Evolutionary conservation across 2,888 invertebrate genomes (phyloP).

Genomic region (Trissoscelio sp.): DNA sequence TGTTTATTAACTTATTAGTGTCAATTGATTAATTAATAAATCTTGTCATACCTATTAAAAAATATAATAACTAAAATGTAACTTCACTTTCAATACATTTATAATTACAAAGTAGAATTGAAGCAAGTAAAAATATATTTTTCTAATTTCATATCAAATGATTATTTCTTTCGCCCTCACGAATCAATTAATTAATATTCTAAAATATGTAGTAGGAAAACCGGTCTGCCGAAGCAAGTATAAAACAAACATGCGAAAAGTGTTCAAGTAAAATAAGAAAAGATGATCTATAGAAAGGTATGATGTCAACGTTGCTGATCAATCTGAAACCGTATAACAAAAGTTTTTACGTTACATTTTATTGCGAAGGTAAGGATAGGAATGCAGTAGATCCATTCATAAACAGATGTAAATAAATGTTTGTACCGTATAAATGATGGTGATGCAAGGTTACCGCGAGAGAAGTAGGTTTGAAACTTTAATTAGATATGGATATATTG

Average conservation of each 20-base stretch:
- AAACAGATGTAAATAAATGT: conserved; percentile 51
- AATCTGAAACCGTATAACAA: not conserved
- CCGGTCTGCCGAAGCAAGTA: conserved; percentile 34
- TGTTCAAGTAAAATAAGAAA: conserved; percentile 1
- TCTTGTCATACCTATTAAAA: too few species aligned
- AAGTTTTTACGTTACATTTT: conserved; percentile 37
- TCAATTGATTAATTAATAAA: too few species aligned
- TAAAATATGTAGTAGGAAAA: conserved; percentile 49
- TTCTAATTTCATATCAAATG: not conserved
- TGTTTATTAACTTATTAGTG: too few species aligned
- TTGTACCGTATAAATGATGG: conserved; percentile 37
- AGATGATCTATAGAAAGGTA: conserved; percentile 44
- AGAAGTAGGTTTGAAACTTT: conserved; percentile 39
- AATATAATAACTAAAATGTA: too few species aligned
- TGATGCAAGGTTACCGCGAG: conserved; percentile 33
- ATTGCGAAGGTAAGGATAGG: conserved; percentile 7
- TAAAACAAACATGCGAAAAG: conserved; percentile 28
- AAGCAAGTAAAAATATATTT: too few species aligned
- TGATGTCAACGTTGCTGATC: conserved; percentile 7
- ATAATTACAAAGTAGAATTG: too few species aligned
- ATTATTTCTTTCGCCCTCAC: conserved; percentile 16
- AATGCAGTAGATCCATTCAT: conserved; percentile 39
- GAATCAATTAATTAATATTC: conserved; percentile 40
- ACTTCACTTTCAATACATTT: too few species aligned
- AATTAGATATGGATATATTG: conserved; percentile 39